Percentiles rank a stretch among this genome's conserved stretches.
These are phyloP conservation scores for Strix aluco DNA, from an alignment of 2,113 vertebrate genomes.

Conservation along the genomic window DNA sequence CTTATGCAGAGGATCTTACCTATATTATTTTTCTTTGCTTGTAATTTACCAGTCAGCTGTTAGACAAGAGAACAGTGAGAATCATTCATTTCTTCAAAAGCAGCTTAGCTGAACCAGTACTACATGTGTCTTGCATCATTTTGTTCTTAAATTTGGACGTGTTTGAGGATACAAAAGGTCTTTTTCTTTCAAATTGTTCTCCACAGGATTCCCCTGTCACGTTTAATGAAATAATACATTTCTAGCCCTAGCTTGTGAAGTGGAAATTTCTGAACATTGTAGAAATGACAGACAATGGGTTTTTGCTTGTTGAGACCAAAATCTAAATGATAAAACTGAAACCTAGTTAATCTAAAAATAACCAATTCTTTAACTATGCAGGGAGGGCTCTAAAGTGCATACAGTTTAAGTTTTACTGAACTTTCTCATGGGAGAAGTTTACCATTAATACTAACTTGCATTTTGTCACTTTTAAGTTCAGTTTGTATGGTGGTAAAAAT, in stretches of 20 bases:
- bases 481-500: not conserved
- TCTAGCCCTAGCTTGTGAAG: not conserved
- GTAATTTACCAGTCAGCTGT: conserved; percentile 39
- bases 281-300: not conserved
- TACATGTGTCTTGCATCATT: conserved; percentile 39
- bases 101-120: conserved; percentile 38
- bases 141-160: not conserved
- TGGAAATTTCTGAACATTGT: not conserved
- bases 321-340: not conserved
- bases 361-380: not conserved
- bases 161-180: not conserved
- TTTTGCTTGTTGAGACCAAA: not conserved
- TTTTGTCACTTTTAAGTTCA: not conserved
- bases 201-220: not conserved
- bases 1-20: conserved; percentile 38
- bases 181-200: not conserved
- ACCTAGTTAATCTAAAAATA: not conserved
- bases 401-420: not conserved
- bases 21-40: conserved; percentile 27
- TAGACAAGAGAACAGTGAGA: conserved; percentile 45
- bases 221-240: not conserved
- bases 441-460: not conserved
- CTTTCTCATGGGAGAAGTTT: not conserved
- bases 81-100: conserved; percentile 62
- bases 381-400: not conserved